Base-by-base conservation (phyloP, 1,140 invertebrate species). In the Saccostrea glomerata region DNA sequence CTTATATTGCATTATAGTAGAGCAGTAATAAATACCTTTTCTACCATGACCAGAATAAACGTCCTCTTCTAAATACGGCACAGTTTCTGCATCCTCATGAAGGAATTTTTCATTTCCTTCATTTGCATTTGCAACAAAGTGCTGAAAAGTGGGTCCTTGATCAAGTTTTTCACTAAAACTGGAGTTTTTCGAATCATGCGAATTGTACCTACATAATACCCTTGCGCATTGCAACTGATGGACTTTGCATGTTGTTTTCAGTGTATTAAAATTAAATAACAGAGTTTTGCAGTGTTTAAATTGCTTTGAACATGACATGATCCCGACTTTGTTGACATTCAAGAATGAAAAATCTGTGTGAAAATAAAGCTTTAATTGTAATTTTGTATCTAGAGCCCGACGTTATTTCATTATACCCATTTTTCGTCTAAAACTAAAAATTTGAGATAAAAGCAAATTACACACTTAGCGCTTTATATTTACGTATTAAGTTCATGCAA, bases 121-220 rank as follows among this genome's bases (percentile, higher is more conserved):
- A 3, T 12, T 20, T 77, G 85, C 87, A 54, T 90, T 88, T 40
- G 89, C 89, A 87, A 90, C 86, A 77, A 90, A 90, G 83, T 90
- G 86, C 63, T 90, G 85, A 58, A 90, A 89, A 17, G 73, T 83
- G 58, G 86, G 88, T 30, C 88, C 87, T 84, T 87, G 36, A 55
- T 90, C 4, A 77, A 77, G 70, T 36, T 30, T 77, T 30, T 77
- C 70, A 77, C 15, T 77, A 15, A 77, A 77, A 77, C 30, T 25
- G 30, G 70, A 6, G 2, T 15, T 77, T 13, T 77, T 13, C 13
- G 70, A 15, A 25, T 77, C 70, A 12, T 77, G 25, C 23, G 30
- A 77, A 30, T 77, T 25, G 25, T 77, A 40, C 30, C 70, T 77
- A 25, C 25, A 36, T 6, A 15, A 15, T 25, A 77, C 70, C 23